Evolutionary conservation across 2,888 invertebrate genomes (phyloP), one percentile per base, ranked within the genome.

Genomic region (Orchesellides sinensis): DNA sequence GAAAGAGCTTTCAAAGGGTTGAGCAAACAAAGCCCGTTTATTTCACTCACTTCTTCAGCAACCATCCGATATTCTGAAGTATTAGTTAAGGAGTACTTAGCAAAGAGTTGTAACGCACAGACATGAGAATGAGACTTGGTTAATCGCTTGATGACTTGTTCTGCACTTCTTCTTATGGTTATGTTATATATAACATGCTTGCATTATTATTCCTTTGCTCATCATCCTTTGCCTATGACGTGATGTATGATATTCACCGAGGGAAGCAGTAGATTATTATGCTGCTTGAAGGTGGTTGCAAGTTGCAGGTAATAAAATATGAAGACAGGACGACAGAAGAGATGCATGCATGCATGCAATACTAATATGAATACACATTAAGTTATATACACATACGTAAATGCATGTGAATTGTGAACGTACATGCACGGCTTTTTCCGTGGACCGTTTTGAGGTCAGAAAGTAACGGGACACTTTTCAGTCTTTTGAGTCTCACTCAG

Each of bases 361-460:
- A 1, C 54, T 2, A 3, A 25, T 6, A 54, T 25, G 23, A 12
- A 54, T 54, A 63, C 8, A 54, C 25, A 47, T 14, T 12, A 14
- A 14, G 6, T 47, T 47, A n/a, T 14, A 47, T 47, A 47, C 17
- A 47, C 47, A 17, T 47, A 14, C n/a, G 17, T 14, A 4, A 12
- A 47, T 47, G 8, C 5, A 2, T 14, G 25, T 14, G 25, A 12
- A 19, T 29, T 59, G 3, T n/a, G 27, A 5, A 56, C n/a, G 14
- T 47, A 49, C 66, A 29, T 35, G 47, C 61, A 82, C 54, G 82
- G 23, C 63, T 45, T 75, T 70, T 75, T 74, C 56, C 77, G 77
- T 84, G 69, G 84, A 86, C 86, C 85, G 86, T 86, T 86, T 86
- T 86, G 85, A 86, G 86, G 86, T 86, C 86, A 86, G 84, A 84